These are phyloP conservation scores for Sorex maritimensis DNA, from an alignment of 2,797 vertebrate species.

Conservation along the genomic window DNA sequence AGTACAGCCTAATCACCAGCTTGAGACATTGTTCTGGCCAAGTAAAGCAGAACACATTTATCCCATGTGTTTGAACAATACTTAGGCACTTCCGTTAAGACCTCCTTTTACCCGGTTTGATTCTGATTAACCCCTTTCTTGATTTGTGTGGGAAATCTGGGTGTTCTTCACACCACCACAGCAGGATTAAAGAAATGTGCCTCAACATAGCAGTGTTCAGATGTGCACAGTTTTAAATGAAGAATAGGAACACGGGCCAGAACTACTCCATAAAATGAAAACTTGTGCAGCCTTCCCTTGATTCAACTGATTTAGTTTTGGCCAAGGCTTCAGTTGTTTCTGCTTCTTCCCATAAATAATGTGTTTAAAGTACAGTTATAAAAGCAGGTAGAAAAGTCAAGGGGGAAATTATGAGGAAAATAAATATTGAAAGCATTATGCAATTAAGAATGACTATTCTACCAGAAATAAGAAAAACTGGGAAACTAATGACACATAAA, in stretches of 20 bases:
- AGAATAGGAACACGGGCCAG: background rate
- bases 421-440: conserved; percentile 29
- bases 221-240: background rate
- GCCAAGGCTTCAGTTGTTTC: conserved; percentile 59
- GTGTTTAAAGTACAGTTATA: conserved; percentile 61
- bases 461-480: background rate
- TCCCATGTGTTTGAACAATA: conserved; percentile 88
- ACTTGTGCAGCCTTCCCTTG: background rate
- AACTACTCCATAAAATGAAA: background rate
- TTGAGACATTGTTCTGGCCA: conserved; percentile 90
- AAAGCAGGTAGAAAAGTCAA: conserved; percentile 70
- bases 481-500: conserved; percentile 60
- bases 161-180: conserved; percentile 40
- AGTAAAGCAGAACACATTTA: conserved; percentile 90
- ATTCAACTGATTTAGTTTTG: conserved; percentile 66
- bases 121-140: conserved; percentile 88
- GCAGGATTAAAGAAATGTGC: conserved; percentile 30
- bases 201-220: background rate
- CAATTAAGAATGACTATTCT: conserved; percentile 24
- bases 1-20: conserved; percentile 89
- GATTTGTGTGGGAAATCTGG: conserved; percentile 66
- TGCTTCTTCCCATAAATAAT: conserved; percentile 47
- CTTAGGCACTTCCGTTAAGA: conserved; percentile 85
- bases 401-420: conserved; percentile 55
- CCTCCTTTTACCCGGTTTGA: conserved; percentile 84